These are phyloP conservation scores for Ochropleura leucogaster DNA, from an alignment of 2,888 invertebrate genomes.

Conservation along the genomic window DNA sequence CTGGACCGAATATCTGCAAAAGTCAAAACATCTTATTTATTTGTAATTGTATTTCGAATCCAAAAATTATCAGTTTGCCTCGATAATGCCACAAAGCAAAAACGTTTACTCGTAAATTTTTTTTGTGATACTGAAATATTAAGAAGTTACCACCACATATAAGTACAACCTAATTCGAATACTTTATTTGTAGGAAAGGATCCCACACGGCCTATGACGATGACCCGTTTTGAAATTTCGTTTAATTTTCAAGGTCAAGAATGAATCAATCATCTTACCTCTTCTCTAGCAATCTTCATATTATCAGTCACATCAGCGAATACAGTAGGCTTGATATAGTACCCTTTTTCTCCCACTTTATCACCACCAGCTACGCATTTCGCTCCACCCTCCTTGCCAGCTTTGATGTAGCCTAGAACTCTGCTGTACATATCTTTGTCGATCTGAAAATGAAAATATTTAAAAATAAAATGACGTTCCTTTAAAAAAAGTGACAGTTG, in stretches of 20 bases:
- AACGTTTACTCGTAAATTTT: too few species aligned
- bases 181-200: too few species aligned
- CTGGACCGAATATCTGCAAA: slow-evolving; percentile 96
- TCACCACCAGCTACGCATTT: slow-evolving; percentile 94
- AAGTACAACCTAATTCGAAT: too few species aligned
- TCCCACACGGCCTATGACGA: too few species aligned
- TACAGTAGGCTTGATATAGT: slow-evolving; percentile 95
- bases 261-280: slow-evolving; percentile 85
- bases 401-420: slow-evolving; percentile 93
- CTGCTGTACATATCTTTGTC: slow-evolving; percentile 94
- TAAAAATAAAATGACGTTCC: not conserved
- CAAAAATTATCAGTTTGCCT: too few species aligned
- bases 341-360: slow-evolving; percentile 92
- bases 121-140: too few species aligned
- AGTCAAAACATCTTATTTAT: too few species aligned
- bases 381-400: slow-evolving; percentile 95
- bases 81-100: too few species aligned
- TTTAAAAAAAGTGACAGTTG: not conserved
- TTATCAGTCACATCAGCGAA: slow-evolving; percentile 94
- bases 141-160: too few species aligned
- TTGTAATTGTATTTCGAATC: too few species aligned
- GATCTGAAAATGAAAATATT: slow-evolving; percentile 85
- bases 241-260: too few species aligned
- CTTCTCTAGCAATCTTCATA: slow-evolving; percentile 95
- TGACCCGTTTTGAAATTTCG: too few species aligned